Base-by-base conservation (phyloP, 2,888 invertebrate species). In the Eristalinus aeneus region DNA sequence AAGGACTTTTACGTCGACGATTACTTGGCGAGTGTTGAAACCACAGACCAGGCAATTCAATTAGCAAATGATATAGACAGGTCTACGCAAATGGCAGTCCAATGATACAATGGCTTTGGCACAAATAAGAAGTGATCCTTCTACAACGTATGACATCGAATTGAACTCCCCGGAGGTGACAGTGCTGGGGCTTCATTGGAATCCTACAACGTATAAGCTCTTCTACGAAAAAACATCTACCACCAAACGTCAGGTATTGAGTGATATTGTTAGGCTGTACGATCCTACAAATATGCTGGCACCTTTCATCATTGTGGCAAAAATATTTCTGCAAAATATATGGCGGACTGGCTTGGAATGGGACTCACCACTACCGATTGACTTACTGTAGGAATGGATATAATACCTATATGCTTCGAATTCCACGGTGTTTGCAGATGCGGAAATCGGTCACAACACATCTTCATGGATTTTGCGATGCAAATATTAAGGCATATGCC, bases 141-240 rank as follows among this genome's bases (percentile, higher is more conserved):
- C 34, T 9, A 4, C 63, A 63, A 36, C 63, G 63, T 32, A 32
- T 32, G 34, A 63, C 34, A 32, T 32, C 63, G 63, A 63, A 10
- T 63, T 63, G 34, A 63, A 63, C 12, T 63, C 63, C 22, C 63
- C 36, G 36, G 39, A 64, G 36, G 39, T n/a, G n/a, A n/a, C n/a
- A n/a, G n/a, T n/a, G n/a, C n/a, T n/a, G n/a, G n/a, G n/a, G n/a
- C n/a, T n/a, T 64, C 16, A 36, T 36, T 63, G 63, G 63, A 16
- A n/a, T 63, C n/a, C 32, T 23, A 31, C 32, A 63, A 32, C 63
- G 16, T 1, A 63, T 27, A 3, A 36, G 6, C 34, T 32, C 63
- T 32, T 63, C n/a, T 10, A 34, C 36, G 63, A 36, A 63, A 63
- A 1, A 36, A 63, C 34, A 63, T 63, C 34, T 32, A 63, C 36